Base-by-base conservation (phyloP, 2,888 invertebrate species). In the Cabera pusaria region DNA sequence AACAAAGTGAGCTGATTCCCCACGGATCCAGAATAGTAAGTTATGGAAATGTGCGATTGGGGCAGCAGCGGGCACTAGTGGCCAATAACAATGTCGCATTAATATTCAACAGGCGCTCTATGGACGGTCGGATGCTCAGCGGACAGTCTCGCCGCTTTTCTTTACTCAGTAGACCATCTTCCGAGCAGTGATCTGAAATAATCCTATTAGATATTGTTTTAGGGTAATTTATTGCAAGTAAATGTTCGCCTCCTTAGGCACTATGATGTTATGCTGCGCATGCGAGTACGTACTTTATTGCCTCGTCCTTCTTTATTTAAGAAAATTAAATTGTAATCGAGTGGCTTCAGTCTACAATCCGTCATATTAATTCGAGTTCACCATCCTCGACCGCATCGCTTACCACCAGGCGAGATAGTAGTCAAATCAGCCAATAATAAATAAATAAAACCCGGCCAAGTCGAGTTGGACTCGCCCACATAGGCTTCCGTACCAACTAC, bases 71-170 rank as follows among this genome's bases (percentile, higher is more conserved):
- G 85, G 75, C 81, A 79, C 83, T 83, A 80, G 82, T 77, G 80
- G 78, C 85, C 87, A 86, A 86, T 86, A 87, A 88, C 87, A 87
- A 87, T 86, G 86, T 84, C 78, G 77, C 83, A 88, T 87, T 87
- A 87, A 87, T 88, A 88, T 88, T 87, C 87, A 88, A 80, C 85
- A 77, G 81, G 59, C 82, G 81, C 73, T 83, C 81, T 81, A 80
- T 80, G 79, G 79, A 64, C 81, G 81, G 72, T 69, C 76, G 66
- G 64, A 34, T 39, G 49, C 74, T 78, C 70, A 70, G 72, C 67
- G 69, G 67, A 61, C 78, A 82, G 69, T 76, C 70, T 79, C 78
- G 68, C 55, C 63, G 66, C 64, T 50, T 64, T 78, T 82, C 81
- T 81, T 82, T 76, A 58, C 68, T 64, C 59, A 59, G 52, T 59